phyloP scores from a whole-genome alignment of 1,140 invertebrate genomes.

The Drosophila ananassae region DNA sequence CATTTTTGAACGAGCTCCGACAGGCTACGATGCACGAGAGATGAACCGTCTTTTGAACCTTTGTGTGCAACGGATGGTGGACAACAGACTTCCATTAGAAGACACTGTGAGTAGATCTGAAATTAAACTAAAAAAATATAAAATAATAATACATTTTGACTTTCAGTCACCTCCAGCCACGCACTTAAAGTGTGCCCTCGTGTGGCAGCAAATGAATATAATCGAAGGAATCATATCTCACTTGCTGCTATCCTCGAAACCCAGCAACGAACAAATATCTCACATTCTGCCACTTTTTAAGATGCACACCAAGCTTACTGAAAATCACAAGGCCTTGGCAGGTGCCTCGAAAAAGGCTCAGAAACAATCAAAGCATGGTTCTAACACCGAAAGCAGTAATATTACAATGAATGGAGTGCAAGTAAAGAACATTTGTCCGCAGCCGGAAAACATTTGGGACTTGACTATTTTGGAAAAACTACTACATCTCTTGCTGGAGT shows the following conservation, averaged over 20 bases:
- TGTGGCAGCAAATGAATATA: constrained; percentile 73
- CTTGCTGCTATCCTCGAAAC: constrained; percentile 56
- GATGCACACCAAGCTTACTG: constrained; percentile 58
- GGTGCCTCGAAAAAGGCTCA: constrained; percentile 54
- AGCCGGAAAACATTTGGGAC: constrained; percentile 79
- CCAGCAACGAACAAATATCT: constrained; percentile 55
- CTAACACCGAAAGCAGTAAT: constrained; percentile 50
- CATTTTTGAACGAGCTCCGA: constrained; percentile 58
- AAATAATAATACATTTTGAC: too few species aligned
- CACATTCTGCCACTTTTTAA: constrained; percentile 71
- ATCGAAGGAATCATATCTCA: constrained; percentile 76
- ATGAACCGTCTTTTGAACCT: constrained; percentile 59
- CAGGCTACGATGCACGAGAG: constrained; percentile 66
- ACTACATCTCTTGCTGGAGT: constrained; percentile 72
- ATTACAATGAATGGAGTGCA: constrained; percentile 57
- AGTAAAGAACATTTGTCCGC: constrained; percentile 61
- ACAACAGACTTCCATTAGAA: constrained; percentile 61
- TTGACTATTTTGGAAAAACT: constrained; percentile 64
- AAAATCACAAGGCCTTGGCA: constrained; percentile 45
- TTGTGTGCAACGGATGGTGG: constrained; percentile 56
- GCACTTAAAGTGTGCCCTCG: constrained; percentile 63
- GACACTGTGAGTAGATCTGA: constrained; percentile 47
- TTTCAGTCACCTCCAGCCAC: constrained; percentile 52
- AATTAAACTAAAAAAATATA: neutral
- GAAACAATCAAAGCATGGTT: constrained; percentile 52